phyloP scores from a whole-genome alignment of 2,888 invertebrate genomes.

The Pristionchus fissidentatus region DNA sequence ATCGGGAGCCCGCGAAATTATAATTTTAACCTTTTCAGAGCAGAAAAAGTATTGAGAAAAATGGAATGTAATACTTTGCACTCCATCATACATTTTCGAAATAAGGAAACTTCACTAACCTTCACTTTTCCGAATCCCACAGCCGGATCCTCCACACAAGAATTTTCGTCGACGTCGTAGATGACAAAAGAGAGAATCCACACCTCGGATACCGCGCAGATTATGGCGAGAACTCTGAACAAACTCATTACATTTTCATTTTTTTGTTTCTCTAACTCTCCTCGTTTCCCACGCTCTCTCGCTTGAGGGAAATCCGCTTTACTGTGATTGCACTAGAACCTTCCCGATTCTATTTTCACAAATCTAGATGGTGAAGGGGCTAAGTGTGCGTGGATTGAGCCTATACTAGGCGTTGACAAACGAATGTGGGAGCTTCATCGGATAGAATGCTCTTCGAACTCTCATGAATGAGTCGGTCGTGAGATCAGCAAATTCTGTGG shows the following conservation, averaged over 20 bases:
- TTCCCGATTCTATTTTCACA: too few relatives aligned
- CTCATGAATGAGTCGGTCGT: too few relatives aligned
- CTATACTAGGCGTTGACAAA: not conserved
- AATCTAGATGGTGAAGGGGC: too few relatives aligned
- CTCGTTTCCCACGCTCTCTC: too few relatives aligned
- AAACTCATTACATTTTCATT: too few relatives aligned
- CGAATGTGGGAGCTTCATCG: constrained; percentile 14
- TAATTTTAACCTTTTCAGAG: not conserved
- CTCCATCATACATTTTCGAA: not conserved
- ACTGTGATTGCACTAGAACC: too few relatives aligned
- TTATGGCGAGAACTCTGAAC: constrained; percentile 59
- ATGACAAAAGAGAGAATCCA: constrained; percentile 68
- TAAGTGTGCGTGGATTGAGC: too few relatives aligned
- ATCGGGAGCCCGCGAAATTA: too few relatives aligned
- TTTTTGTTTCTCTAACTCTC: too few relatives aligned
- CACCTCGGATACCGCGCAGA: constrained; percentile 59
- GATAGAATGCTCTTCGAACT: not conserved
- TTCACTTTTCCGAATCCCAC: constrained; percentile 50
- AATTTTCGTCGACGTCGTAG: constrained; percentile 60
- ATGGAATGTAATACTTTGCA: not conserved
- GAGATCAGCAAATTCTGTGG: too few relatives aligned
- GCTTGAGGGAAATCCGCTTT: not conserved
- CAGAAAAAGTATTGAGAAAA: not conserved
- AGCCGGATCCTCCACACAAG: constrained; percentile 52
- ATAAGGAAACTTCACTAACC: constrained; percentile 38